Conservation (phyloP, 1,140 invertebrate species). For the Brachionus rotundiformis region DNA sequence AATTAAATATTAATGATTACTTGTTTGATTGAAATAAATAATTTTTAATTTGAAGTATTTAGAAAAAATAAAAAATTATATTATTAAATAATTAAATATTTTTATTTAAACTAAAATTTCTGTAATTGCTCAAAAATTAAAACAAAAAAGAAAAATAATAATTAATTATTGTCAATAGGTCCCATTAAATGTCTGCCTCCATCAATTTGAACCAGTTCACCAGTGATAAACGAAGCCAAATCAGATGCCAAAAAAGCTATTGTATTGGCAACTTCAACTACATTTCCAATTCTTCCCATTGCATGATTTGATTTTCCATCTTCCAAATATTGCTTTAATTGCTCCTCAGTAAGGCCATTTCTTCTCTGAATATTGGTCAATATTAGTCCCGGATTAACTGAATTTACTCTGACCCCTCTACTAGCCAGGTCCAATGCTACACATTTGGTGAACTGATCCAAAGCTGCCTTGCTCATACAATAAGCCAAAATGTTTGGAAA, state of each 20-base stretch:
- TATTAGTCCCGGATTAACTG: slow-evolving; percentile 74
- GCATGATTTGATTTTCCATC: slow-evolving; percentile 77
- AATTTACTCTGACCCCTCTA: slow-evolving; percentile 80
- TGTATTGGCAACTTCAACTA: slow-evolving; percentile 75
- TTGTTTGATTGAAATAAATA: no score
- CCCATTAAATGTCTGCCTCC: slow-evolving; percentile 78
- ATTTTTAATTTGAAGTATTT: no score
- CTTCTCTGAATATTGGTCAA: slow-evolving; percentile 76
- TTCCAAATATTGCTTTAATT: slow-evolving; percentile 73
- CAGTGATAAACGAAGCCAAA: slow-evolving; percentile 78
- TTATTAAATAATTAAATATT: not conserved
- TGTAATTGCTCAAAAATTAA: no score
- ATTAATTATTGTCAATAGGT: slow-evolving; percentile 62
- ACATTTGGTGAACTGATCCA: slow-evolving; percentile 85
- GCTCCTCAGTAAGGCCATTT: slow-evolving; percentile 73
- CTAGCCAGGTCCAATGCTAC: slow-evolving; percentile 73
- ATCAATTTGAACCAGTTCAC: slow-evolving; percentile 76
- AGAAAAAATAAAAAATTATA: no score
- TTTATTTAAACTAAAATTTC: no score
- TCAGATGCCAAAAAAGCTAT: slow-evolving; percentile 83
- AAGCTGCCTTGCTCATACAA: slow-evolving; percentile 81
- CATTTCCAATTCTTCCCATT: slow-evolving; percentile 75
- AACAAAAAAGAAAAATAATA: not conserved
- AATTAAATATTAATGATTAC: no score
- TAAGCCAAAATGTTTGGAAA: slow-evolving; percentile 71